Evolutionary conservation across 2,113 vertebrate species (phyloP).

Genomic region (Vicugna pacos): DNA sequence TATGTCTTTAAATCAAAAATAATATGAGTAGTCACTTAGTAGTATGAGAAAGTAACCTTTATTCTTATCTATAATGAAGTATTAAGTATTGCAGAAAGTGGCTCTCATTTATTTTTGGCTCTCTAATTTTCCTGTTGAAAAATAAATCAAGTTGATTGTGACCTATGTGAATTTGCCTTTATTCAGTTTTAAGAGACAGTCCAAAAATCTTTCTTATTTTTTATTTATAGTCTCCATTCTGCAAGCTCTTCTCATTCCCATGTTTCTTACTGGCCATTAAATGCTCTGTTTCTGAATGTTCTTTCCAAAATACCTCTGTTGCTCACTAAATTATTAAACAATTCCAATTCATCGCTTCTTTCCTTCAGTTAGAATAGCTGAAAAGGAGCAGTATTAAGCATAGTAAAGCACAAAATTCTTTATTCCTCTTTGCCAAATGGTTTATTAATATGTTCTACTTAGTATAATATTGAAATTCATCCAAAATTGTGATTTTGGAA

Average conservation of each 20-base stretch:
- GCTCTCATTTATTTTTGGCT: slow-evolving; percentile 49
- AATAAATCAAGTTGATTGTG: slow-evolving; percentile 62
- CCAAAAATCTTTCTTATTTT: slow-evolving; percentile 71
- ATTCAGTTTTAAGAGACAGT: slow-evolving; percentile 59
- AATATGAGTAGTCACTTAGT: background rate
- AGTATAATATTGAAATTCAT: slow-evolving; percentile 57
- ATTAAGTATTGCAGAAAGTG: slow-evolving; percentile 24
- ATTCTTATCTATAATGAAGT: background rate
- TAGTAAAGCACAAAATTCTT: slow-evolving; percentile 26
- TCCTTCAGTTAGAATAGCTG: slow-evolving; percentile 51
- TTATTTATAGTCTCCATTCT: slow-evolving; percentile 74
- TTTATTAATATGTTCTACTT: slow-evolving; percentile 72
- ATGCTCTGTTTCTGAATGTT: slow-evolving; percentile 54
- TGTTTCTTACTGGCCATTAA: slow-evolving; percentile 57
- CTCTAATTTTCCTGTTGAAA: slow-evolving; percentile 51
- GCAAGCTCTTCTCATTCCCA: slow-evolving; percentile 61
- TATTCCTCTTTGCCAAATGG: slow-evolving; percentile 62
- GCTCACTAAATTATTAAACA: slow-evolving; percentile 77
- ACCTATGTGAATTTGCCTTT: slow-evolving; percentile 54
- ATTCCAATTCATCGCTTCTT: slow-evolving; percentile 52
- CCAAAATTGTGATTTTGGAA: slow-evolving; percentile 60
- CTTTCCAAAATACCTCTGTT: slow-evolving; percentile 70
- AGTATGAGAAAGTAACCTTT: background rate
- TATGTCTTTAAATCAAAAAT: slow-evolving; percentile 6
- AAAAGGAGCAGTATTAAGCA: background rate